Conservation (phyloP, 2,888 invertebrate species). For the Julus scandinavius region DNA sequence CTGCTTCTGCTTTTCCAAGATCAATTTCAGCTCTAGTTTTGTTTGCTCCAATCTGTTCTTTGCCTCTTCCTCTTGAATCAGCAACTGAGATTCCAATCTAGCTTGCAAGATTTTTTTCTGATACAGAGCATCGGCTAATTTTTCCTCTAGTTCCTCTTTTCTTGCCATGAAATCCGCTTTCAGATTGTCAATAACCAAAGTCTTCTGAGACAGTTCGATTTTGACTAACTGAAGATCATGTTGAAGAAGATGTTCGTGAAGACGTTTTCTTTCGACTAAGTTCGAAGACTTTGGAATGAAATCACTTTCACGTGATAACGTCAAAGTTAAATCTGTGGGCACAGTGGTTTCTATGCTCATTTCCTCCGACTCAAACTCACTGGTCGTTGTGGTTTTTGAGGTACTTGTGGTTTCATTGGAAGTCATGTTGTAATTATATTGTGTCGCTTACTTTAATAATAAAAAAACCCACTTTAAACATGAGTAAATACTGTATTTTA, state of each 20-base stretch:
- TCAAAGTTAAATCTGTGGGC: constrained; percentile 65
- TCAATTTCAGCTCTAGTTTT: constrained; percentile 63
- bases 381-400: constrained; percentile 52
- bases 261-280: constrained; percentile 63
- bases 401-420: constrained; percentile 19
- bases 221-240: constrained; percentile 66
- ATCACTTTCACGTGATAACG: constrained; percentile 63
- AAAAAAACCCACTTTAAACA: too few relatives aligned
- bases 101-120: constrained; percentile 65
- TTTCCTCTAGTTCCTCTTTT: constrained; percentile 66
- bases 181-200: constrained; percentile 64
- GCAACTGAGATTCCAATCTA: constrained; percentile 64
- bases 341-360: constrained; percentile 65
- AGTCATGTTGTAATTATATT: too few relatives aligned
- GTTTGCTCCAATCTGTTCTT: constrained; percentile 63
- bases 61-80: constrained; percentile 64
- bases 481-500: too few relatives aligned
- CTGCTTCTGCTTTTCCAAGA: constrained; percentile 64
- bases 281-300: constrained; percentile 62
- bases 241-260: constrained; percentile 61
- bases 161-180: constrained; percentile 64
- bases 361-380: constrained; percentile 61
- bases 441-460: too few relatives aligned
- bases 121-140: constrained; percentile 64
- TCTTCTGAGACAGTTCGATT: constrained; percentile 66